Evolutionary conservation across 1,140 invertebrate genomes (phyloP).

Genomic region (Aporrectodea caliginosa): DNA sequence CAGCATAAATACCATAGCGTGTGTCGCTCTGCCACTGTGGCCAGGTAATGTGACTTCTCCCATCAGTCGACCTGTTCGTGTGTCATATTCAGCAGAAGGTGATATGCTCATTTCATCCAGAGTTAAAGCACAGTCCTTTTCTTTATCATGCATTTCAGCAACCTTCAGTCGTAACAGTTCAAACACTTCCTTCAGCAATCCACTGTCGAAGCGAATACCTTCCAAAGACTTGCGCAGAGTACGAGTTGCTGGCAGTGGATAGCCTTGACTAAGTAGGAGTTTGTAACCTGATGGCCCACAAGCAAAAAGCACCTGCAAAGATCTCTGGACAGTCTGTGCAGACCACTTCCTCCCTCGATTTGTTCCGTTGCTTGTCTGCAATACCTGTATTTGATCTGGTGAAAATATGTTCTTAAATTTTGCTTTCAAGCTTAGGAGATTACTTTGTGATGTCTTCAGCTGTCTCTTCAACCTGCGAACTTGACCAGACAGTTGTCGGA

Average conservation of each 20-base stretch:
- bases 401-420: not conserved
- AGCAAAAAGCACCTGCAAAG: not conserved
- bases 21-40: not conserved
- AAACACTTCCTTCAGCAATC: not conserved
- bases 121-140: not conserved
- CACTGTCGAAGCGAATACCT: not conserved
- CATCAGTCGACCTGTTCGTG: not conserved
- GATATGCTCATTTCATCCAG: not conserved
- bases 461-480: not conserved
- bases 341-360: not conserved
- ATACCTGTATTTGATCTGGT: not conserved
- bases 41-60: not conserved
- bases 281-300: not conserved
- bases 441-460: not conserved
- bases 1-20: not conserved
- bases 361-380: not conserved
- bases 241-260: not conserved
- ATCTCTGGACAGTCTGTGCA: not conserved
- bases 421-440: not conserved
- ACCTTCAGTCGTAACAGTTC: not conserved
- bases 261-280: not conserved
- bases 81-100: not conserved
- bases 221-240: not conserved
- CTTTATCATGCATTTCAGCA: not conserved
- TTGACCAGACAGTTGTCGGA: not conserved